Conservation (phyloP, 2,797 vertebrate species). For the Lepus oiostolus region DNA sequence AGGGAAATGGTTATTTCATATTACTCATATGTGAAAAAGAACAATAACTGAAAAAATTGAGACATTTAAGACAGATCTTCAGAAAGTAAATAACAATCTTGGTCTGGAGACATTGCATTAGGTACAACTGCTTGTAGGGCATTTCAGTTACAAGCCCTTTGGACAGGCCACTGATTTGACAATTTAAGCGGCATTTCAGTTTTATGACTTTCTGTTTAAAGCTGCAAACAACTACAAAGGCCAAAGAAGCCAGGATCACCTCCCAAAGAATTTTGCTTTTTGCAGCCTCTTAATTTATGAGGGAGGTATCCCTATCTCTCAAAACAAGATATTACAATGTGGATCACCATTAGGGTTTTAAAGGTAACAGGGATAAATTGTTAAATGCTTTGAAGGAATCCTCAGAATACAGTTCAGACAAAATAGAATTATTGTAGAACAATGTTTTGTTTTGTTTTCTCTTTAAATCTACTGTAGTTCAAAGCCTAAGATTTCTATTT, state of each 20-base stretch:
- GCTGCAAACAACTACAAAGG: neutral
- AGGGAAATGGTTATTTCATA: constrained; percentile 37
- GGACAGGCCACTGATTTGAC: neutral
- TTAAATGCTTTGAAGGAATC: constrained; percentile 34
- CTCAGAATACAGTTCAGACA: constrained; percentile 4
- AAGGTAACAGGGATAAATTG: constrained; percentile 47
- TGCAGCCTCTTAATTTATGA: neutral
- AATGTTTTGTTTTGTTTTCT: neutral
- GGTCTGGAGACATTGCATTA: constrained; percentile 35
- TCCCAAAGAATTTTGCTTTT: neutral
- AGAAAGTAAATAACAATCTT: constrained; percentile 44
- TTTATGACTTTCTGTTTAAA: constrained; percentile 20
- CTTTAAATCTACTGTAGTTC: constrained; percentile 26
- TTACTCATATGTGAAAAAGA: constrained; percentile 8
- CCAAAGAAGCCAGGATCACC: neutral
- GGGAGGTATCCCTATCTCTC: neutral
- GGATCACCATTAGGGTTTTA: neutral
- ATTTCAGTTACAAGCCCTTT: neutral
- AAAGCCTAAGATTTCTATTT: constrained; percentile 60
- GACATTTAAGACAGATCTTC: neutral
- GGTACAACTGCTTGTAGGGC: neutral
- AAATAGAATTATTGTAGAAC: neutral
- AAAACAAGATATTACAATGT: neutral
- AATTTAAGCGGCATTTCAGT: neutral
- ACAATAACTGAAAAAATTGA: constrained; percentile 4